phyloP scores from a whole-genome alignment of 2,113 vertebrate genomes.

The Sinocyclocheilus anophthalmus region DNA sequence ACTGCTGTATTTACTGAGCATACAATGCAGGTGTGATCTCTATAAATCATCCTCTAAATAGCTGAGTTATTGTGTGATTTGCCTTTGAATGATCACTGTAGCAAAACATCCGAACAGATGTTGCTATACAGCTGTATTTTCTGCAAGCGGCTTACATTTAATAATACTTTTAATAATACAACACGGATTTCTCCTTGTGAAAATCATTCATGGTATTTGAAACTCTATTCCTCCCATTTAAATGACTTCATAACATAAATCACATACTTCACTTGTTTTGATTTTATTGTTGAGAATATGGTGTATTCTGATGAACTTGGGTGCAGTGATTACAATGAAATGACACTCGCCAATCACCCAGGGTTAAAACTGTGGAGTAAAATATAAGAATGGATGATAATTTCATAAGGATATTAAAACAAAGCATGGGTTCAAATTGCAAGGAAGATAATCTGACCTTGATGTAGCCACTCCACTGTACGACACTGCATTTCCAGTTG shows the following conservation, averaged over 20 bases:
- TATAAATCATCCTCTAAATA: slow-evolving; percentile 23
- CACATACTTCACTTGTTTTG: not conserved
- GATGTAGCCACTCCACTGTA: not conserved
- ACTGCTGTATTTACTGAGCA: not conserved
- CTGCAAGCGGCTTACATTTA: not conserved
- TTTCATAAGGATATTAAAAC: not conserved
- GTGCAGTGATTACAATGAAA: no score
- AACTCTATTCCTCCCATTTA: not conserved
- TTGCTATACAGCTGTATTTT: not conserved
- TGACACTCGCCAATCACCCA: no score
- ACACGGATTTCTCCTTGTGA: not conserved
- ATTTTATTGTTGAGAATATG: not conserved
- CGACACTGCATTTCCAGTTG: not conserved
- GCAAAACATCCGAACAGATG: slow-evolving; percentile 28
- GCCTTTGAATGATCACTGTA: slow-evolving; percentile 24
- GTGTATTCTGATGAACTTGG: not conserved
- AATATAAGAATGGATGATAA: not conserved
- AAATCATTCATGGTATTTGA: not conserved
- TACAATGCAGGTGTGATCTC: slow-evolving; percentile 27
- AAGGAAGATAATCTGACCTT: not conserved
- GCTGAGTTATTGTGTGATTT: slow-evolving; percentile 8
- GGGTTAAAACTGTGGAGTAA: not conserved
- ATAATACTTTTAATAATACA: not conserved
- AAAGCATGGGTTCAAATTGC: not conserved
- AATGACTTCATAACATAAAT: not conserved